These are phyloP conservation scores for Numenius arquata DNA, from an alignment of 2,113 vertebrate species.

Conservation along the genomic window DNA sequence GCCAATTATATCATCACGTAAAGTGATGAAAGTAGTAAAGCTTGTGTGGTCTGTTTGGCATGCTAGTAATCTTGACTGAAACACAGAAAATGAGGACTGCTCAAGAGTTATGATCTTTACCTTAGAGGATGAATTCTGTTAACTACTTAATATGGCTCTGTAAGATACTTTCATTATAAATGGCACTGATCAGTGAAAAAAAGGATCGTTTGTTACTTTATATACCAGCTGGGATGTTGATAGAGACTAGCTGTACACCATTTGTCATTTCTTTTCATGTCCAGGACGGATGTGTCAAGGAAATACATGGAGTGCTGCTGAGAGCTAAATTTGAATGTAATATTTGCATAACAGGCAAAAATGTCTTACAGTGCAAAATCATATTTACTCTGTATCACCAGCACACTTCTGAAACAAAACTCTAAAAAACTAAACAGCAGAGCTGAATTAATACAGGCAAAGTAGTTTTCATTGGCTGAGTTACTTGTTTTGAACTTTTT, in stretches of 20 bases:
- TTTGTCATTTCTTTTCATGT: background rate
- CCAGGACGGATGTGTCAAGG: background rate
- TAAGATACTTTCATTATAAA: background rate
- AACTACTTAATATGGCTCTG: background rate
- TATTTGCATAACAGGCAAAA: constrained; percentile 5
- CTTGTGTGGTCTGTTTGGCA: background rate
- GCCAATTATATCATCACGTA: no score
- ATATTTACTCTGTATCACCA: background rate
- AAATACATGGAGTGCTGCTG: background rate
- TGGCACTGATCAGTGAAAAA: background rate
- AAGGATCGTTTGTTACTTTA: fast-evolving
- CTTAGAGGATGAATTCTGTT: background rate
- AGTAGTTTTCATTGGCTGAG: background rate
- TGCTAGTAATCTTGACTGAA: background rate
- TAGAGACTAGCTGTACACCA: background rate
- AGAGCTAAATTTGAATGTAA: background rate
- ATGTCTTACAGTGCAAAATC: background rate
- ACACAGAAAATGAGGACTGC: background rate
- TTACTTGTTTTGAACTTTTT: background rate
- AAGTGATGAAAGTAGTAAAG: background rate
- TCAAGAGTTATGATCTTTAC: background rate
- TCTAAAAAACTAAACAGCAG: background rate
- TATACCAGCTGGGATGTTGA: background rate
- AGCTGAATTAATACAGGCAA: background rate
- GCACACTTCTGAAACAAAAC: background rate